Base-by-base conservation (phyloP, 2,888 invertebrate genomes). In the Formica aserva region DNA sequence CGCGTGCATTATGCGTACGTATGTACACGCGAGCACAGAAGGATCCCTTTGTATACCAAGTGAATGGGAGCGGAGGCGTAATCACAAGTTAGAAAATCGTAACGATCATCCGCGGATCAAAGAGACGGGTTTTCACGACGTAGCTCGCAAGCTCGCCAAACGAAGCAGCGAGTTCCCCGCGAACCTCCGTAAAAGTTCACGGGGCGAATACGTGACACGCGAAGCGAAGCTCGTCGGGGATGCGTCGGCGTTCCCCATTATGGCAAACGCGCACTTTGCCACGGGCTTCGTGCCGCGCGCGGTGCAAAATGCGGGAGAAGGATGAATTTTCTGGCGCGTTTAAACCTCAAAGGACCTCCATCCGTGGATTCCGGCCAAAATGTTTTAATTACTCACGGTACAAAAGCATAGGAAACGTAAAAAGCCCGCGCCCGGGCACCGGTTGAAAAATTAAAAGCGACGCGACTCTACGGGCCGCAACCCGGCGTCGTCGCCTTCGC, bases 311-410 rank as follows among this genome's bases (percentile, higher is more conserved):
- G 84, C 35, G 67, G 76, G 69, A 81, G 85, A 71, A 86, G 88
- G 84, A 89, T 88, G 90, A 87, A 90, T 91, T 90, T 89, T 91
- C 89, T 85, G 90, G 83, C 85, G 84, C 88, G 90, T 88, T 91
- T 90, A 88, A 87, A 89, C 85, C 90, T 90, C 91, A 91, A 91
- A 91, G 91, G 88, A 90, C 89, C 83, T 86, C 82, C 86, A 77
- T 84, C 86, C 86, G 82, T 88, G 83, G 86, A 83, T 86, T 84
- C 81, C 85, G 72, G 86, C 89, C 90, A 89, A 92, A 92, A 92
- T 92, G 92, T 92, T 92, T 92, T 92, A 92, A 92, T 92, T 92
- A 92, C 92, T 92, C 90, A 90, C 89, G 86, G 91, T 82, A 92
- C 92, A 92, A 92, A 92, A 91, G 92, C 87, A 72, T 69, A 85